A percentile compares a stretch with the other conserved stretches of the same genome.
Evolutionary conservation across 2,113 vertebrate genomes (phyloP).

Genomic region (Agelaius phoeniceus): DNA sequence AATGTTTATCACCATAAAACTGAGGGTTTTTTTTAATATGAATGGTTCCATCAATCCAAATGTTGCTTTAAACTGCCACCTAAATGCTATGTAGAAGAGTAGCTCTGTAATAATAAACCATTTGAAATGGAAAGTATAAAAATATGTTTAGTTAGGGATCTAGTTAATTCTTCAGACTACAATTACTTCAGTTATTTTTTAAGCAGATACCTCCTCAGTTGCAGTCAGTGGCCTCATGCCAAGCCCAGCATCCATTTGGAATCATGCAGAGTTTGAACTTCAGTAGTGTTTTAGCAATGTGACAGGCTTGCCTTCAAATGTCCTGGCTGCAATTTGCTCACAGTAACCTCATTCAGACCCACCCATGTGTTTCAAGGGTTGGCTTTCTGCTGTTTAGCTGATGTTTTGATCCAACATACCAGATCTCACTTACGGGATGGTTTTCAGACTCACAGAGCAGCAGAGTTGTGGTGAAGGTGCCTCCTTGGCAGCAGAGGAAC

Average conservation of each 20-base stretch:
- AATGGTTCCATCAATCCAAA: not conserved
- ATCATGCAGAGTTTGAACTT: not conserved
- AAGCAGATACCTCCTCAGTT: not conserved
- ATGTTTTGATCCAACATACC: not conserved
- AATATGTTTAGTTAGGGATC: not conserved
- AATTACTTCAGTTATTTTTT: not conserved
- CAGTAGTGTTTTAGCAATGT: not conserved
- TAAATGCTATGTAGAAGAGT: not conserved
- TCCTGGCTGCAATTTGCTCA: not conserved
- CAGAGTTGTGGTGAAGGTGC: not conserved
- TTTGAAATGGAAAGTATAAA: not conserved
- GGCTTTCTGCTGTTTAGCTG: not conserved
- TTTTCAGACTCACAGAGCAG: not conserved
- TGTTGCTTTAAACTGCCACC: not conserved
- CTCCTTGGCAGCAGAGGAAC: not conserved
- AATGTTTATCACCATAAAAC: not conserved
- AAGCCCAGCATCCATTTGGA: not conserved
- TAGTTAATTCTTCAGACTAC: not conserved
- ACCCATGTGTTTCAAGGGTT: not conserved
- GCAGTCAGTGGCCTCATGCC: not conserved
- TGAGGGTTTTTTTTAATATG: rapidly evolving
- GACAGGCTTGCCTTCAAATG: not conserved
- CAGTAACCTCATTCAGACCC: not conserved
- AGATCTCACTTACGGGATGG: not conserved
- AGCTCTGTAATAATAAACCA: not conserved